Percentiles rank a stretch among this genome's conserved stretches.
phyloP scores from a whole-genome alignment of 2,888 invertebrate genomes.

The Apamea sordens region DNA sequence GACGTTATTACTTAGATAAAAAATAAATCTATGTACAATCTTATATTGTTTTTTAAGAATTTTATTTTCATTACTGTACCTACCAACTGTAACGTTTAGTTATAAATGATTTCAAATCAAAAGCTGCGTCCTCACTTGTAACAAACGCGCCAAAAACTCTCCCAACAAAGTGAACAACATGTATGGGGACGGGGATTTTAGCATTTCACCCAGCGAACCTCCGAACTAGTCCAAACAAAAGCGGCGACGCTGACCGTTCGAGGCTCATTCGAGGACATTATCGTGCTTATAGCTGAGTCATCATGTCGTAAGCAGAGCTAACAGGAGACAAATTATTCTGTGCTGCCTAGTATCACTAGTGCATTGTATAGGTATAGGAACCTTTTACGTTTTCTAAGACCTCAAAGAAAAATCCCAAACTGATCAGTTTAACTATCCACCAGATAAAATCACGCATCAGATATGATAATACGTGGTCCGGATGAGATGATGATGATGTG shows the following conservation, averaged over 20 bases:
- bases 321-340: neutral
- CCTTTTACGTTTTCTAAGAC: neutral
- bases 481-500: too few relatives aligned
- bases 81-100: slow-evolving; percentile 25
- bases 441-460: too few relatives aligned
- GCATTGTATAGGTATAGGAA: neutral
- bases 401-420: neutral
- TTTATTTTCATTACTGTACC: slow-evolving; percentile 37
- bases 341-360: too few relatives aligned
- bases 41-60: slow-evolving; percentile 44
- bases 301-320: neutral
- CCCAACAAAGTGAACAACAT: neutral
- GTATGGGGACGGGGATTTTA: neutral
- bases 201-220: neutral
- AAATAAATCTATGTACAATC: slow-evolving; percentile 45
- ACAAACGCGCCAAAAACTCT: neutral
- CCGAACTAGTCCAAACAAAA: neutral
- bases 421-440: neutral
- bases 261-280: too few relatives aligned
- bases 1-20: slow-evolving; percentile 54
- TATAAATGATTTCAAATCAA: slow-evolving; percentile 28
- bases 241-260: neutral
- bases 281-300: neutral
- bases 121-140: neutral
- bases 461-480: neutral